These are phyloP conservation scores for Poeciliopsis retropinna DNA, from an alignment of 2,113 vertebrate species.

Conservation along the genomic window DNA sequence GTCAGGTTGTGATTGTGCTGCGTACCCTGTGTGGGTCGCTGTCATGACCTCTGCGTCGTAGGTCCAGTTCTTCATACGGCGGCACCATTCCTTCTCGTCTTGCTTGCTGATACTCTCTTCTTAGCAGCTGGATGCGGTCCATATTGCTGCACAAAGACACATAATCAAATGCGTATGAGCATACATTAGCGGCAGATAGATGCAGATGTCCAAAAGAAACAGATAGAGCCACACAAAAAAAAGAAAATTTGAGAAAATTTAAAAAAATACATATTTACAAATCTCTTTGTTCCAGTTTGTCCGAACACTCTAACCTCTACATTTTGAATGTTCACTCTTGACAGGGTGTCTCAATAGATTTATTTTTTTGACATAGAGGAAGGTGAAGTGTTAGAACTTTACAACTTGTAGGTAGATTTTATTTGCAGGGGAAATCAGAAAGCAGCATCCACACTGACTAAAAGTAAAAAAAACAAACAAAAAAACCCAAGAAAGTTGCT, in stretches of 20 bases:
- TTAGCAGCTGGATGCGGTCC: slow-evolving; percentile 92
- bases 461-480: too few species aligned
- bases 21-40: slow-evolving; percentile 88
- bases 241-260: not conserved
- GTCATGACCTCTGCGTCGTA: slow-evolving; percentile 77
- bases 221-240: not conserved
- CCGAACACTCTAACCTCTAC: too few species aligned
- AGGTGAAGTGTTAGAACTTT: too few species aligned
- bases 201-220: not conserved
- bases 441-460: too few species aligned
- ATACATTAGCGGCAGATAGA: not conserved
- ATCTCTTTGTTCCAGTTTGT: too few species aligned
- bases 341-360: too few species aligned
- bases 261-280: too few species aligned
- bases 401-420: too few species aligned
- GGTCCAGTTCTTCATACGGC: slow-evolving; percentile 86
- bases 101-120: slow-evolving; percentile 95
- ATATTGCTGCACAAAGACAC: slow-evolving; percentile 71
- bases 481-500: too few species aligned
- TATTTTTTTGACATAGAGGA: too few species aligned
- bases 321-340: too few species aligned
- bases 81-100: slow-evolving; percentile 86
- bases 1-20: not conserved
- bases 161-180: not conserved
- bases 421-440: too few species aligned